A percentile compares a stretch with the other conserved stretches of the same genome.
phyloP scores from a whole-genome alignment of 2,113 vertebrate species.

The Raphicerus campestris region DNA sequence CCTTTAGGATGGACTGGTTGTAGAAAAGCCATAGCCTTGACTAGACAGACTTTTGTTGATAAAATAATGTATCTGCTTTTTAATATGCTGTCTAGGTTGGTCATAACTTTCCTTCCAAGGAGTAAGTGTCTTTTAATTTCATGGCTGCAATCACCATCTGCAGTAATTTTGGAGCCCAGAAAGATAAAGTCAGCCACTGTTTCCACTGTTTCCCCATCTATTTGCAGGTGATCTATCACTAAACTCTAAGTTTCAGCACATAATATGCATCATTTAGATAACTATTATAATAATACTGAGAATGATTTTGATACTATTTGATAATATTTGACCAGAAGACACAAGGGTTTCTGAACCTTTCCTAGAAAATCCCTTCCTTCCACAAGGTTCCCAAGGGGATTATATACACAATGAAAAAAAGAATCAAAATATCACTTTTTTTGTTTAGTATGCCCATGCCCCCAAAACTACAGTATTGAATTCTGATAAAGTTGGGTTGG shows the following conservation, averaged over 20 bases:
- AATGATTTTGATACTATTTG: background rate
- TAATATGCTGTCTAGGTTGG: background rate
- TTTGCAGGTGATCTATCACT: background rate
- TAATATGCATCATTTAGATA: background rate
- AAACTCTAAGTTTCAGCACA: background rate
- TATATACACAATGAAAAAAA: background rate
- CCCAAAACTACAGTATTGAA: background rate
- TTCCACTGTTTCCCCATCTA: background rate
- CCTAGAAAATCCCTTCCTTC: background rate
- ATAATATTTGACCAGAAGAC: background rate
- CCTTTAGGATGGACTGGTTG: background rate
- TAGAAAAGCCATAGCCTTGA: background rate
- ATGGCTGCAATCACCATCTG: background rate
- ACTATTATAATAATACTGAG: background rate
- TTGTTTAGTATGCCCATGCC: background rate
- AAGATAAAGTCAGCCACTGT: background rate
- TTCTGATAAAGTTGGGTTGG: background rate
- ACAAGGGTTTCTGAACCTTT: background rate
- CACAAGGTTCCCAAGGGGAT: background rate
- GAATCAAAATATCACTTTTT: background rate
- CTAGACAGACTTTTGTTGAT: background rate
- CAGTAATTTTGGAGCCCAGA: background rate
- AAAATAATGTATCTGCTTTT: background rate
- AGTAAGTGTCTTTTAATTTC: background rate
- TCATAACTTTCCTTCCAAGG: background rate